Evolutionary conservation across 2,113 vertebrate genomes (phyloP).

Genomic region (Redunca redunca): DNA sequence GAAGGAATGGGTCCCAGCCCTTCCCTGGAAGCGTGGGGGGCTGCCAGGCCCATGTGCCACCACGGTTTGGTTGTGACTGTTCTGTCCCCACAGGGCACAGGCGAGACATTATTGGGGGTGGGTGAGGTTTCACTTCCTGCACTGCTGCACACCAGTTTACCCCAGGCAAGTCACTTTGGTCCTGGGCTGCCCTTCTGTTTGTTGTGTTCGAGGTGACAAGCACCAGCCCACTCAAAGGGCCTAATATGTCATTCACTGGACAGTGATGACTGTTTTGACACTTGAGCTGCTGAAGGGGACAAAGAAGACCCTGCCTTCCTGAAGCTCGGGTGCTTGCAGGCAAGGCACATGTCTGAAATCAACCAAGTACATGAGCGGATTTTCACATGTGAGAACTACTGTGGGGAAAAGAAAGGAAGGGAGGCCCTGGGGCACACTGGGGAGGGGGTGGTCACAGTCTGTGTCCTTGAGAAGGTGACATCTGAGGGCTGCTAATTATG

Average conservation of each 20-base stretch:
- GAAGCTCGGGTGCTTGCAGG: not conserved
- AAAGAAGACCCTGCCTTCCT: not conserved
- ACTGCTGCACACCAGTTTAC: no score
- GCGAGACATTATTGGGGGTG: rapidly evolving
- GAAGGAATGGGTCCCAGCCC: not conserved
- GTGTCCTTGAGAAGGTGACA: not conserved
- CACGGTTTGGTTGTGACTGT: not conserved
- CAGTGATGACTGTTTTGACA: not conserved
- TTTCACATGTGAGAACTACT: not conserved
- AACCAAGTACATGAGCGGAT: not conserved
- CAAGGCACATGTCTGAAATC: not conserved
- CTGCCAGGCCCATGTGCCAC: not conserved
- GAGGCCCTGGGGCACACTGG: not conserved
- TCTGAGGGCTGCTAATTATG: not conserved
- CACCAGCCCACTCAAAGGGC: no score
- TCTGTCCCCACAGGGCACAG: not conserved
- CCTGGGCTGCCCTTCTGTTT: not conserved
- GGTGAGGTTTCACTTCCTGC: not conserved
- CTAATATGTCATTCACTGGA: not conserved
- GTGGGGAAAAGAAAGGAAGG: no score
- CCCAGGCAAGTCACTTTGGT: not conserved
- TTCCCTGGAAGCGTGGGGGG: not conserved
- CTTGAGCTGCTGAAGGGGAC: not conserved
- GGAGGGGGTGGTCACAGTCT: not conserved
- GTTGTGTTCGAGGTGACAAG: not conserved